These are phyloP conservation scores for Chlorops oryzae DNA, from an alignment of 1,140 invertebrate species.

Conservation along the genomic window DNA sequence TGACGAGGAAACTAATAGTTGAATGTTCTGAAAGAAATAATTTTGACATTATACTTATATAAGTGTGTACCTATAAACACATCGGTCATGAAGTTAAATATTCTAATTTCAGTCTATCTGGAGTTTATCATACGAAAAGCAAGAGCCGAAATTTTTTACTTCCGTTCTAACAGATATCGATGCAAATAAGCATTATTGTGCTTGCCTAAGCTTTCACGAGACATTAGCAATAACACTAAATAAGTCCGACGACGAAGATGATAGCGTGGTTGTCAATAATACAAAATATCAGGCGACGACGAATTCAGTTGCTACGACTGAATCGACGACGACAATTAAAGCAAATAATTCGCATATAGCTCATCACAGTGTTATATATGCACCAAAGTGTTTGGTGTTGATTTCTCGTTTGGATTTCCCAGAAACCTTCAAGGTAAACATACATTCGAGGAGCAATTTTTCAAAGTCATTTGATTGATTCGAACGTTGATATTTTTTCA, in stretches of 20 bases:
- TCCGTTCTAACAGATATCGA: slow-evolving; percentile 95
- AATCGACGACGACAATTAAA: too few relatives aligned
- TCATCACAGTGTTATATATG: slow-evolving; percentile 94
- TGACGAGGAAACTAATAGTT: too few relatives aligned
- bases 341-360: slow-evolving; percentile 43
- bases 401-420: slow-evolving; percentile 92
- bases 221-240: slow-evolving; percentile 85
- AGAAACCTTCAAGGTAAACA: slow-evolving; percentile 91
- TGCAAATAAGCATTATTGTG: slow-evolving; percentile 93
- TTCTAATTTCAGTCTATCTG: too few relatives aligned
- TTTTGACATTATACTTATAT: too few relatives aligned
- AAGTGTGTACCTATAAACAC: too few relatives aligned
- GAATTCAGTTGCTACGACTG: too few relatives aligned
- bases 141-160: slow-evolving; percentile 93
- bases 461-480: too few relatives aligned
- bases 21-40: too few relatives aligned
- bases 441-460: too few relatives aligned
- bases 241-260: slow-evolving; percentile 78
- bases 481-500: too few relatives aligned
- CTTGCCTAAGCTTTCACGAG: slow-evolving; percentile 94
- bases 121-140: slow-evolving; percentile 80
- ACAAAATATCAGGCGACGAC: slow-evolving; percentile 4
- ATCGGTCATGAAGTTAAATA: too few relatives aligned
- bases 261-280: slow-evolving; percentile 23
- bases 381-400: slow-evolving; percentile 93